phyloP scores from a whole-genome alignment of 2,888 invertebrate species.

The Brachypalpus laphriformis region DNA sequence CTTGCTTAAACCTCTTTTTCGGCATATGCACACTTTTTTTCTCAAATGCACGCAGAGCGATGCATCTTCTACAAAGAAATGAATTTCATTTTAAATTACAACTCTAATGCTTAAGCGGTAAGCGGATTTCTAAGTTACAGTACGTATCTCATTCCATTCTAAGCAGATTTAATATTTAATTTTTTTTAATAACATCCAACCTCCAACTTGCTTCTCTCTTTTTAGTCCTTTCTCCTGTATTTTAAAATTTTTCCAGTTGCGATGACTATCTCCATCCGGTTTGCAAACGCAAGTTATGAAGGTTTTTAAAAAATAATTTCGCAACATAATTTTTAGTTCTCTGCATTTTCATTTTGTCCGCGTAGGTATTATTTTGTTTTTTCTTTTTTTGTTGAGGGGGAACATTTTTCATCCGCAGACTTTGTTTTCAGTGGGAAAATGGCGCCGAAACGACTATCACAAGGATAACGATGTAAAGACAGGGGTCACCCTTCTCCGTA shows the following conservation, averaged over 20 bases:
- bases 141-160: too few species aligned
- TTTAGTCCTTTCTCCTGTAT: not conserved
- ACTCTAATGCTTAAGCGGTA: too few species aligned
- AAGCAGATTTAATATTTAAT: too few species aligned
- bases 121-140: too few species aligned
- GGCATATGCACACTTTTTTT: too few species aligned
- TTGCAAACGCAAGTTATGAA: conserved; percentile 1
- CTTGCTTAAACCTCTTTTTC: too few species aligned
- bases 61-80: too few species aligned
- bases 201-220: not conserved
- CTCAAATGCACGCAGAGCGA: too few species aligned
- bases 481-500: not conserved
- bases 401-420: conserved; percentile 1
- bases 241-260: not conserved
- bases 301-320: conserved; percentile 12
- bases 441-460: conserved; percentile 12
- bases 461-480: not conserved
- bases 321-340: conserved; percentile 3
- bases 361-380: not conserved
- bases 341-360: not conserved
- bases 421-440: not conserved
- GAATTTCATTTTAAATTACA: too few species aligned
- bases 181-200: too few species aligned
- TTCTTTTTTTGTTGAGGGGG: not conserved
- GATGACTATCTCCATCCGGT: conserved; percentile 10